Conservation (phyloP, 2,888 invertebrate genomes). For the Ceriagrion tenellum region DNA sequence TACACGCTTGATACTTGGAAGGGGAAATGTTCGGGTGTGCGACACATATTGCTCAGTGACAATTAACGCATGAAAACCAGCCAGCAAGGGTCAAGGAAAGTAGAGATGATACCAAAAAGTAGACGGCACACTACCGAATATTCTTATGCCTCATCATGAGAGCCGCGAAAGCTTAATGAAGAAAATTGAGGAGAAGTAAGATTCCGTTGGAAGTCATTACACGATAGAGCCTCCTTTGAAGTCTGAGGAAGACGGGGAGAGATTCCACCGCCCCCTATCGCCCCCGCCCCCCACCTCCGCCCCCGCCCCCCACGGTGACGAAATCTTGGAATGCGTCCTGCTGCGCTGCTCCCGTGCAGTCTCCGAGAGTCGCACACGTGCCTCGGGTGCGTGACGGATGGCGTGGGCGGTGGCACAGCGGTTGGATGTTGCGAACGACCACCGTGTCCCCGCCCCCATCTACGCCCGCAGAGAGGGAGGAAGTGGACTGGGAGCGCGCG, state of each 20-base stretch:
- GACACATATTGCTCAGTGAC: too few relatives aligned
- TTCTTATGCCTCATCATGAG: too few relatives aligned
- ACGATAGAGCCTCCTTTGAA: background rate
- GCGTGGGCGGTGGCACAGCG: background rate
- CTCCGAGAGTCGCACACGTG: conserved; percentile 15
- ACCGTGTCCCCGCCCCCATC: background rate
- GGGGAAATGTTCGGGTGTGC: too few relatives aligned
- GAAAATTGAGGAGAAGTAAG: too few relatives aligned
- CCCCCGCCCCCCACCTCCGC: background rate
- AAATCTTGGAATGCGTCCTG: conserved; percentile 46
- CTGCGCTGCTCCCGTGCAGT: conserved; percentile 25
- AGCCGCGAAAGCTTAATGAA: too few relatives aligned
- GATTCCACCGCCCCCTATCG: background rate
- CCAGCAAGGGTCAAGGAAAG: too few relatives aligned
- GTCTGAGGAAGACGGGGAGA: background rate
- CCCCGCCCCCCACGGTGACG: background rate
- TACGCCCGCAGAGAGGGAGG: background rate
- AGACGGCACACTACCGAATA: too few relatives aligned
- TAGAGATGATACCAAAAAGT: too few relatives aligned
- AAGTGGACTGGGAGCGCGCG: background rate
- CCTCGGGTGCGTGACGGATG: background rate
- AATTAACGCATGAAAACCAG: too few relatives aligned
- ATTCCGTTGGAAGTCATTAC: too few relatives aligned
- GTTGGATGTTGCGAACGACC: background rate
- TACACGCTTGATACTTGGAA: too few relatives aligned